Conservation (phyloP, 2,113 vertebrate species). For the Hippopotamus amphibius region DNA sequence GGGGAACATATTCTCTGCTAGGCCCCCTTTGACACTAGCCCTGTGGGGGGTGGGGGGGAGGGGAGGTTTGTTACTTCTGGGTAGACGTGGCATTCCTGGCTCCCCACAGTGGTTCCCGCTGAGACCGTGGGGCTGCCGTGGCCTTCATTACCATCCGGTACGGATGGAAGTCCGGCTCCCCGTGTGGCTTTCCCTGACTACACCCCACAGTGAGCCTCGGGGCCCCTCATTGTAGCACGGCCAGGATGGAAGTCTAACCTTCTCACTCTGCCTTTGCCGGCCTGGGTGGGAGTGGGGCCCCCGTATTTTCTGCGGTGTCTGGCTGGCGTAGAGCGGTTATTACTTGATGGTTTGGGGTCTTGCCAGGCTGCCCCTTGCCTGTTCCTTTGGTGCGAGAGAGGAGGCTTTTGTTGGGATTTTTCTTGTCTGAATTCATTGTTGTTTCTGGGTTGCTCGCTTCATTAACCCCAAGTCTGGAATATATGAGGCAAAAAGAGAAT, state of each 20-base stretch:
- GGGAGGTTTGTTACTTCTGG: not conserved
- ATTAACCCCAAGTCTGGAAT: not conserved
- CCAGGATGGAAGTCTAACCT: not conserved
- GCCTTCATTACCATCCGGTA: not conserved
- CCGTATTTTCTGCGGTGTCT: not conserved
- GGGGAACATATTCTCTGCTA: not conserved
- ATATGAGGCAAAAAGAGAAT: not conserved
- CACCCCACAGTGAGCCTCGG: no score
- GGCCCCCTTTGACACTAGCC: not conserved
- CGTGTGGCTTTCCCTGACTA: not conserved
- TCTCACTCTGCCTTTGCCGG: not conserved
- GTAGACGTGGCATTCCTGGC: not conserved
- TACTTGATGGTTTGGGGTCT: not conserved
- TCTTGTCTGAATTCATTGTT: not conserved
- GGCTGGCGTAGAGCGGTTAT: not conserved
- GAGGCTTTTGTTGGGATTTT: not conserved
- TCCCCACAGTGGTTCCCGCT: not conserved
- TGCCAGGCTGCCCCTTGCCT: not conserved
- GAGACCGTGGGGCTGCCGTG: not conserved
- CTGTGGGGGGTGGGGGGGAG: not conserved
- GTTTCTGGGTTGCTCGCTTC: not conserved
- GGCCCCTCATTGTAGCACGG: not conserved
- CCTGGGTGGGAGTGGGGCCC: not conserved
- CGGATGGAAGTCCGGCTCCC: not conserved
- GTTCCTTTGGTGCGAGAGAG: not conserved